A percentile compares a stretch with the other conserved stretches of the same genome.
phyloP scores from a whole-genome alignment of 2,888 invertebrate genomes.

The Drosophila robusta region DNA sequence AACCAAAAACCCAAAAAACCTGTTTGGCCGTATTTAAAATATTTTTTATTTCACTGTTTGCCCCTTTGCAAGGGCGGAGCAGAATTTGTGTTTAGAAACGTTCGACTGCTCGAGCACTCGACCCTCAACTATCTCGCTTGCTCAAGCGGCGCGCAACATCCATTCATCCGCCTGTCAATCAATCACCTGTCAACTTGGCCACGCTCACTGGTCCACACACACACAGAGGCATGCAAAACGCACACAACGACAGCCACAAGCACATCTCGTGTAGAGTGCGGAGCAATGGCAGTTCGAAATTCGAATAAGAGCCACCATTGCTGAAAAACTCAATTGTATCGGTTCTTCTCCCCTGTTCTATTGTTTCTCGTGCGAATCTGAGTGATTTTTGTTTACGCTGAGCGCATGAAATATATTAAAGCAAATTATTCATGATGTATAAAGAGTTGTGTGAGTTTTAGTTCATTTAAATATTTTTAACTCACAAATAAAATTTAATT shows the following conservation, averaged over 20 bases:
- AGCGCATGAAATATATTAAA: background rate
- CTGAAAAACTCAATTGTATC: conserved; percentile 35
- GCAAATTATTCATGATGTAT: background rate
- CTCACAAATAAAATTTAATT: no score
- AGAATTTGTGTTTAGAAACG: conserved; percentile 35
- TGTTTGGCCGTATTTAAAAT: conserved; percentile 31
- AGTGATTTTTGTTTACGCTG: background rate
- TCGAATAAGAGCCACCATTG: conserved; percentile 44
- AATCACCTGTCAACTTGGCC: conserved; percentile 82
- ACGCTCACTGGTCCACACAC: conserved; percentile 64
- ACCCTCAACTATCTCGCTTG: conserved; percentile 45
- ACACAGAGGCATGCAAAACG: conserved; percentile 6
- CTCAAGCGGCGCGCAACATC: conserved; percentile 29
- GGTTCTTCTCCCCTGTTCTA: conserved; percentile 1
- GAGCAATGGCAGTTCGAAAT: conserved; percentile 58
- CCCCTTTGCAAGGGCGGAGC: conserved; percentile 56
- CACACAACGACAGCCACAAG: conserved; percentile 8
- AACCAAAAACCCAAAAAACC: conserved; percentile 54
- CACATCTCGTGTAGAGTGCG: conserved; percentile 18
- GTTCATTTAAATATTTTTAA: no score
- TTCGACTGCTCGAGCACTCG: conserved; percentile 43
- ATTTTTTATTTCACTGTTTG: conserved; percentile 5
- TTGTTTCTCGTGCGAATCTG: conserved; percentile 1
- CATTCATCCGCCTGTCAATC: conserved; percentile 79
- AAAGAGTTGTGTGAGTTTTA: no score